Evolutionary conservation across 2,113 vertebrate species (phyloP).

Genomic region (Hippolais icterina): DNA sequence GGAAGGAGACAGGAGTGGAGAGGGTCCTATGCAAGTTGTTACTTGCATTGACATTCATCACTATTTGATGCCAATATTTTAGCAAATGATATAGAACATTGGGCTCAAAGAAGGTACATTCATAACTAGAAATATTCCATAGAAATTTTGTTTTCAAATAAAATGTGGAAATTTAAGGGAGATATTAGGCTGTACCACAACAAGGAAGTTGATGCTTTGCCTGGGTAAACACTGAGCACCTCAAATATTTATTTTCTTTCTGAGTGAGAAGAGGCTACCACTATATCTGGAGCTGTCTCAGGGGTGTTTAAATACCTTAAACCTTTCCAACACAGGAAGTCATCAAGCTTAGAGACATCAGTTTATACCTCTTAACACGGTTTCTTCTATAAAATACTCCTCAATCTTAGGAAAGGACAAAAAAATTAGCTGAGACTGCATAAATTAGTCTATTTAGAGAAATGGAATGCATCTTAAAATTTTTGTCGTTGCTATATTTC

Average conservation of each 20-base stretch:
- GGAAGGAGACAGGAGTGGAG: background rate
- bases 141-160: background rate
- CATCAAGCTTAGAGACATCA: background rate
- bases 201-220: background rate
- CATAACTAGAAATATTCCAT: background rate
- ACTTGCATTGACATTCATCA: too few relatives aligned
- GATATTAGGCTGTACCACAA: background rate
- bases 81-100: accelerated
- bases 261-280: background rate
- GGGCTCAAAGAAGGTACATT: background rate
- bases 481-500: background rate
- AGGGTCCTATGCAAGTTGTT: background rate
- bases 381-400: background rate
- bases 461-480: background rate
- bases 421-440: background rate
- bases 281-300: background rate
- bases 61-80: background rate
- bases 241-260: background rate
- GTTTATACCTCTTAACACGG: background rate
- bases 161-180: background rate
- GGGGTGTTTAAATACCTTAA: background rate
- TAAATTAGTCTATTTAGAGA: background rate
- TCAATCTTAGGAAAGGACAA: background rate
- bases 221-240: background rate
- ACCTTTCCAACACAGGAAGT: background rate